phyloP scores from a whole-genome alignment of 2,888 invertebrate genomes.

The Globia sparganii region DNA sequence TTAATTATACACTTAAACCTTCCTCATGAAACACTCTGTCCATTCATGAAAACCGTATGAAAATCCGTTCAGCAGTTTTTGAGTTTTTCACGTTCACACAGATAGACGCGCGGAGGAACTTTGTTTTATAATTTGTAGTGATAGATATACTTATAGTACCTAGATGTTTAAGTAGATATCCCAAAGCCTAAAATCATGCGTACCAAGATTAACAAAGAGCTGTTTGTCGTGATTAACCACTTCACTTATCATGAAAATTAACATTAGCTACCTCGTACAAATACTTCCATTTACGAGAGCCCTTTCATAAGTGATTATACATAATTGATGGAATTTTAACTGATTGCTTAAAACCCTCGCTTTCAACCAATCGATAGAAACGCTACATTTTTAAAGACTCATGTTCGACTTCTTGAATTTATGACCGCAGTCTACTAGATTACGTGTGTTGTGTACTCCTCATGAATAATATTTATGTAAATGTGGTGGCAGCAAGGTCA shows the following conservation, averaged over 20 bases:
- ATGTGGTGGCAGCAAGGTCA: slow-evolving; percentile 7
- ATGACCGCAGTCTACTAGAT: slow-evolving; percentile 27
- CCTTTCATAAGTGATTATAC: not conserved
- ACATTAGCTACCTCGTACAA: not conserved
- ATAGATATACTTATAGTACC: too few species aligned
- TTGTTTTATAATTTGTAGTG: too few species aligned
- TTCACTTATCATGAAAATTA: not conserved
- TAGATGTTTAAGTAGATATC: too few species aligned
- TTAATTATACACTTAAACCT: too few species aligned
- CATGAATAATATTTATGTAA: slow-evolving; percentile 31
- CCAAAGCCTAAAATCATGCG: not conserved
- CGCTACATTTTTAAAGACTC: slow-evolving; percentile 35
- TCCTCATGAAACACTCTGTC: too few species aligned
- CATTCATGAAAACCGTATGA: too few species aligned
- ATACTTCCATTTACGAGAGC: not conserved
- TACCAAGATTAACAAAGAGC: not conserved
- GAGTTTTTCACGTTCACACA: too few species aligned
- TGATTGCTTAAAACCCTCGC: slow-evolving; percentile 1
- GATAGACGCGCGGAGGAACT: too few species aligned
- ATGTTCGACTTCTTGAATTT: slow-evolving; percentile 31
- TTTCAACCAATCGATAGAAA: slow-evolving; percentile 16
- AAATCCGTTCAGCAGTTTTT: too few species aligned
- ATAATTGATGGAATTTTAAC: not conserved
- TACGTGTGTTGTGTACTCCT: slow-evolving; percentile 8
- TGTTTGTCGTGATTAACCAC: not conserved